Percentiles rank a stretch among this genome's conserved stretches.
Conservation (phyloP, 1,140 invertebrate species). For the Dendroctonus ponderosae region DNA sequence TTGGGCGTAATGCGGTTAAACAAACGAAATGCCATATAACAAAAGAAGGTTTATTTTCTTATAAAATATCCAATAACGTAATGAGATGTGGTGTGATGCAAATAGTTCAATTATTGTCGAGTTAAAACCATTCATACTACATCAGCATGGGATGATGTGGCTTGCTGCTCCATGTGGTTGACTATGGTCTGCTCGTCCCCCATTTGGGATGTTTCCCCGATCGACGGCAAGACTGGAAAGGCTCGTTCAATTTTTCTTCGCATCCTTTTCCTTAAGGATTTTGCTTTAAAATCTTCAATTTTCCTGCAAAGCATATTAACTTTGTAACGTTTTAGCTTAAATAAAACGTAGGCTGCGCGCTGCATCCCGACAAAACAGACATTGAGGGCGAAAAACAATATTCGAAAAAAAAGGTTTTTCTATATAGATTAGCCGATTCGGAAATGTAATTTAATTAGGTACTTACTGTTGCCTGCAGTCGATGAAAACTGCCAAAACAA, state of each 20-base stretch:
- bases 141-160: not conserved
- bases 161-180: not conserved
- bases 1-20: too few relatives aligned
- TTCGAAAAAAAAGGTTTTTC: not conserved
- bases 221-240: not conserved
- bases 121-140: not conserved
- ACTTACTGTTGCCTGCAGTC: conserved; percentile 43
- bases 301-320: not conserved
- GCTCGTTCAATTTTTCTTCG: conserved; percentile 4
- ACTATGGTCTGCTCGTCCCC: conserved; percentile 4
- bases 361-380: not conserved
- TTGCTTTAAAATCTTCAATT: conserved; percentile 2
- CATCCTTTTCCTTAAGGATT: conserved; percentile 4
- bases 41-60: too few relatives aligned
- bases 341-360: too few relatives aligned
- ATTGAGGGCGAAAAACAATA: not conserved
- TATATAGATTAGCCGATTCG: not conserved
- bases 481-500: conserved; percentile 39
- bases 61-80: too few relatives aligned
- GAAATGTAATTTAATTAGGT: not conserved
- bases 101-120: too few relatives aligned
- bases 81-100: too few relatives aligned
- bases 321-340: not conserved
- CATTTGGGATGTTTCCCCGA: not conserved
- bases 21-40: too few relatives aligned